Evolutionary conservation across 2,113 vertebrate genomes (phyloP).

Genomic region (Crypturellus undulatus): DNA sequence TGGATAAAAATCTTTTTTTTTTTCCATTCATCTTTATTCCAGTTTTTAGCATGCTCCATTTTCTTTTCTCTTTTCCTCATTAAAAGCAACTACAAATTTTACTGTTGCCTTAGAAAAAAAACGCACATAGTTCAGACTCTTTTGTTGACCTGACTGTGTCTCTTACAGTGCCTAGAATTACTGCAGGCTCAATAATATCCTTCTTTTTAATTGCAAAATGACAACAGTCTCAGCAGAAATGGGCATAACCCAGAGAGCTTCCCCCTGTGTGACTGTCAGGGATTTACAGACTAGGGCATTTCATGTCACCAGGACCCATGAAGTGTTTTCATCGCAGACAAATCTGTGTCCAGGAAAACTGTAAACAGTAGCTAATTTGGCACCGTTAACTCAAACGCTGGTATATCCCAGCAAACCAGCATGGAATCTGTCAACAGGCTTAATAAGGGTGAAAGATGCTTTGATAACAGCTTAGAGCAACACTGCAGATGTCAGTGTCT

Average conservation of each 20-base stretch:
- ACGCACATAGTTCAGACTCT: neutral
- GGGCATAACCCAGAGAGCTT: neutral
- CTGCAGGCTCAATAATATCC: neutral
- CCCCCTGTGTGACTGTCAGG: neutral
- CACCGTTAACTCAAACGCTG: neutral
- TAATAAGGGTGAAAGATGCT: neutral
- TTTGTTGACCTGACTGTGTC: neutral
- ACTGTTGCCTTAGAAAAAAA: neutral
- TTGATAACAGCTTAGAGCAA: neutral
- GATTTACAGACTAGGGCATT: neutral
- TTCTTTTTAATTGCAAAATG: neutral
- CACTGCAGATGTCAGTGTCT: neutral
- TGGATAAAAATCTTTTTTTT: too few relatives aligned
- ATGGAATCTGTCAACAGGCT: neutral
- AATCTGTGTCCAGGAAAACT: neutral
- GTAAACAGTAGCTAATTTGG: conserved; percentile 29
- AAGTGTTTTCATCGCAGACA: neutral
- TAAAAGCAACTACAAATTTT: neutral
- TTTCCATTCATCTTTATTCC: neutral
- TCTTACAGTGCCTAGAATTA: neutral
- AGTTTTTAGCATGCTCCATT: accelerated
- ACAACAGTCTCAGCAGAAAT: neutral
- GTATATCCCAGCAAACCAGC: neutral
- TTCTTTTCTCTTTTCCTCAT: neutral
- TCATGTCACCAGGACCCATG: neutral